Evolutionary conservation across 2,888 invertebrate species (phyloP), one percentile per base, ranked within the genome.

Genomic region (Phania funesta): DNA sequence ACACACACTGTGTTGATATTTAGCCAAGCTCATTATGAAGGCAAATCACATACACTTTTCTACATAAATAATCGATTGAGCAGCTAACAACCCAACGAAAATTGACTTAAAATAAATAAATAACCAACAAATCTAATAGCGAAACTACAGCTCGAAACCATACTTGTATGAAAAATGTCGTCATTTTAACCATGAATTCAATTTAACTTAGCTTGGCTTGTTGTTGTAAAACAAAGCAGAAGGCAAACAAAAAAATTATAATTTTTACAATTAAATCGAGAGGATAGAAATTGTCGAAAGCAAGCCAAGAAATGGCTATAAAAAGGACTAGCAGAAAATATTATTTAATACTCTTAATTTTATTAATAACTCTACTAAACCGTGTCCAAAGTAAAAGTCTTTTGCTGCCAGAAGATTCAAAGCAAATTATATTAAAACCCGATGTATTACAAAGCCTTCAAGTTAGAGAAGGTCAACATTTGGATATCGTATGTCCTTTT

Each of bases 31-130:
- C 87, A 89, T 89, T 89, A 89, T 80, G 82, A 84, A 89, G 84
- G 83, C 89, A 87, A 85, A 83, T 84, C 90, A 88, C 89, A 89
- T 89, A 86, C 82, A 84, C 85, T 84, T 86, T 86, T 84, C 76
- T 77, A 78, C 74, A 82, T 82, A 82, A 74, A 82, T 70, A 70
- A 74, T 82, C 46, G 65, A 74, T 74, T 68, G 82, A 78, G 68
- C 58, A 80, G 80, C 76, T 54, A 50, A 52, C 76, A 54, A 67
- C 13, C 44, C 76, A 76, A 71, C 64, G 56, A 54, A 65, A 76
- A 76, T 16, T 68, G 38, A 58, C 35, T 58, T 38, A 22, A 48
- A 58, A 58, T 60, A 29, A 52, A 50, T 41, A 44, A 65, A 35
- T 46, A 71, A 29, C 0, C 50, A 76, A 78, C 64, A 64, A 70